Evolutionary conservation across 2,888 invertebrate species (phyloP), one percentile per base, ranked within the genome.

Genomic region (Protodeltote pygarga): DNA sequence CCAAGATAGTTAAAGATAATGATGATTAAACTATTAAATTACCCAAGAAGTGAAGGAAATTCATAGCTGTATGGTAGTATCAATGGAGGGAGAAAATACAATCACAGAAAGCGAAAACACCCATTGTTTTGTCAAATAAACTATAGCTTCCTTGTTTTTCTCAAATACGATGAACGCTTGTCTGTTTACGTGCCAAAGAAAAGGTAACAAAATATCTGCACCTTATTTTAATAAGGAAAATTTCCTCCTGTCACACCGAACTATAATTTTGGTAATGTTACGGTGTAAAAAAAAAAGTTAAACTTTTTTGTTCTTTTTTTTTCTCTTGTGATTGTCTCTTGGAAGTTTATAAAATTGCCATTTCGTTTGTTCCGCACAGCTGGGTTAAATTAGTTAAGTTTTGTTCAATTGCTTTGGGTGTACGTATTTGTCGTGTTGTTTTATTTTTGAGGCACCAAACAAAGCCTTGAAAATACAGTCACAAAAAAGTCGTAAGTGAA

Each of bases 331-430:
- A 28, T 28, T 13, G 21, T 21, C 21, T 37, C 19, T 24, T 1
- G 31, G 4, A 29, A 29, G 23, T 33, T 44, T 31, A 6, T 20
- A 45, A 31, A 19, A 17, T 9, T 16, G 9, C 2, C 16, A 17
- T 27, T 16, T 9, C 16, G 25, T 38, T 38, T 33, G n/a, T 38
- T 46, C 13, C 13, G 11, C 15, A 38, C 32, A 33, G 24, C 38
- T 38, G 31, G 25, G 10, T 6, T 4, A 9, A 11, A 46, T 46
- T 33, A 32, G 32, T 20, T 32, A 32, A 38, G 25, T 25, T 38
- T 13, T 35, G 29, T 44, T 35, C 23, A 11, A 21, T 21, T n/a
- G n/a, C n/a, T n/a, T n/a, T n/a, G n/a, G n/a, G n/a, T n/a, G n/a
- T n/a, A n/a, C n/a, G n/a, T n/a, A n/a, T n/a, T n/a, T n/a, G n/a